Conservation (phyloP, 2,113 vertebrate genomes). For the Asarcornis scutulata region DNA sequence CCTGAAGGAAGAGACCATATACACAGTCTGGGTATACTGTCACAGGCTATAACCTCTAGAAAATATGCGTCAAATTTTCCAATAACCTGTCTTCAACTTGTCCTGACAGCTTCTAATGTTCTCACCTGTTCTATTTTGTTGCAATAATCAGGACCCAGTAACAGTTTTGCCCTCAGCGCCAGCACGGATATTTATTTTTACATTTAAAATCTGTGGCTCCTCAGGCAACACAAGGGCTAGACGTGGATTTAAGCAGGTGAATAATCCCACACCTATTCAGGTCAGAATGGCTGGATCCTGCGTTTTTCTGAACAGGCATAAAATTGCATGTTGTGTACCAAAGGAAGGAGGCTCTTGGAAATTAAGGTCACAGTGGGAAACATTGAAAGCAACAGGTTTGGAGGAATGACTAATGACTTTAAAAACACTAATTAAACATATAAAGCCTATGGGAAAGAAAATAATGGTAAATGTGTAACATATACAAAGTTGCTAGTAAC, state of each 20-base stretch:
- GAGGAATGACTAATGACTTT: not conserved
- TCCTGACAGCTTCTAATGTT: not conserved
- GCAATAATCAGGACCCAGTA: not conserved
- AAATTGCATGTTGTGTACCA: not conserved
- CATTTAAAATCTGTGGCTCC: not conserved
- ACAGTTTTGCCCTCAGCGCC: not conserved
- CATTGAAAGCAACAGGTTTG: not conserved
- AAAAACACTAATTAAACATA: not conserved
- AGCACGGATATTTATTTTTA: not conserved
- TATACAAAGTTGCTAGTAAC: not conserved
- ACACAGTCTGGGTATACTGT: too few species aligned
- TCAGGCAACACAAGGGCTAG: not conserved
- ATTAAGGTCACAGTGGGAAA: not conserved
- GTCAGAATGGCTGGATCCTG: not conserved
- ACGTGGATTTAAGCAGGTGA: not conserved
- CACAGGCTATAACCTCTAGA: not conserved
- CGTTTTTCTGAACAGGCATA: not conserved
- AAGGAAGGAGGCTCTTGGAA: not conserved
- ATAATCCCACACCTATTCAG: not conserved
- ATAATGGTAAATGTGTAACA: not conserved
- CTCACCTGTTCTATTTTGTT: not conserved
- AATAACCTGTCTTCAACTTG: not conserved
- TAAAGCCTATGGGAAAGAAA: not conserved
- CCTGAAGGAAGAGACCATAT: not conserved
- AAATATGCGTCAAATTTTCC: not conserved